Percentiles rank a stretch among this genome's conserved stretches.
These are phyloP conservation scores for Ecliptopera silaceata DNA, from an alignment of 2,888 invertebrate genomes.

Conservation along the genomic window DNA sequence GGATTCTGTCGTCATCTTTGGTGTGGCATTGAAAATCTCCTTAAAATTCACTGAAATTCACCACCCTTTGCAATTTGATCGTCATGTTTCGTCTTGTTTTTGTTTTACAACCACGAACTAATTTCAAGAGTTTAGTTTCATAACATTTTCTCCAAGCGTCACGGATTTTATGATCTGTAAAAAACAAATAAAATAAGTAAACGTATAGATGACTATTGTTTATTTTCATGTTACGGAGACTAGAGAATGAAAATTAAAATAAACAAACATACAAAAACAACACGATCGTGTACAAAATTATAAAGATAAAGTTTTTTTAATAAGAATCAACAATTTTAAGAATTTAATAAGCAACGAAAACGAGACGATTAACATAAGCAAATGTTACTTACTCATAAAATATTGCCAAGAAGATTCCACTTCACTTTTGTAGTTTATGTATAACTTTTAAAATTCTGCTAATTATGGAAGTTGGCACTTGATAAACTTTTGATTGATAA, in stretches of 20 bases:
- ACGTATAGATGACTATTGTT: not conserved
- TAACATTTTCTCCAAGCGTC: not conserved
- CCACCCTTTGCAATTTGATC: not conserved
- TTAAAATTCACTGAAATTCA: not conserved
- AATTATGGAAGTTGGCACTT: constrained; percentile 51
- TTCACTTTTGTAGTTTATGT: constrained; percentile 21
- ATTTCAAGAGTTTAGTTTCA: not conserved
- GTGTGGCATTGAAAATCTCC: not conserved
- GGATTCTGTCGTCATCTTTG: constrained; percentile 29
- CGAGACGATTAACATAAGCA: not conserved
- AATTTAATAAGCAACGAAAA: not conserved
- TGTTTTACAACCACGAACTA: not conserved
- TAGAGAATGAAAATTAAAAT: no score
- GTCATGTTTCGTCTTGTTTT: not conserved
- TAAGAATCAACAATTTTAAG: no score
- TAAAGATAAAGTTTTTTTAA: no score
- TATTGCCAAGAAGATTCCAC: constrained; percentile 35
- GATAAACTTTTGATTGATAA: constrained; percentile 57
- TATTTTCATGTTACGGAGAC: no score
- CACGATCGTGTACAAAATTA: no score
- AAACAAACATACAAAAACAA: no score
- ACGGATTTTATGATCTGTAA: not conserved
- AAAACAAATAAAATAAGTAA: not conserved
- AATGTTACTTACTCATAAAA: constrained; percentile 45
- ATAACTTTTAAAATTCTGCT: constrained; percentile 38